Conservation (phyloP, 2,888 invertebrate genomes). For the Rotaria socialis region DNA sequence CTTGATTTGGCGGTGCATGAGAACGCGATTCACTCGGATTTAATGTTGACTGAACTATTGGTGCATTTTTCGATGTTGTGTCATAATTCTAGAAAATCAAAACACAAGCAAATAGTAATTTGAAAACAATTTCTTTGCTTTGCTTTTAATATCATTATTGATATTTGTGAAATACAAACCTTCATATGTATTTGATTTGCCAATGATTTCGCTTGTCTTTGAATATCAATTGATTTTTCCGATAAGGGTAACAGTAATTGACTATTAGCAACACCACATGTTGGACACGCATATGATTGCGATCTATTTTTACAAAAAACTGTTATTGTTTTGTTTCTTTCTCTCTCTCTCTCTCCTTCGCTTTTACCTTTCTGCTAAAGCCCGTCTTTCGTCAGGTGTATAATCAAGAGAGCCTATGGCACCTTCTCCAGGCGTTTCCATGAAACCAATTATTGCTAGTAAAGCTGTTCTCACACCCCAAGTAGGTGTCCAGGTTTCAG, state of each 20-base stretch:
- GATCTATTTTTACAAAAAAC: not conserved
- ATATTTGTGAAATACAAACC: not conserved
- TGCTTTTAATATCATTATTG: not conserved
- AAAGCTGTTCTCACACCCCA: slow-evolving; percentile 76
- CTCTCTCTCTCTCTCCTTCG: no score
- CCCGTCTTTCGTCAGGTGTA: slow-evolving; percentile 74
- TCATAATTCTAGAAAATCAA: no score
- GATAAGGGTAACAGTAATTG: not conserved
- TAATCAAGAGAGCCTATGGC: slow-evolving; percentile 87
- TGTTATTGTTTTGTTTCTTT: no score
- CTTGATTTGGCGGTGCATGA: not conserved
- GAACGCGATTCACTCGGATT: not conserved
- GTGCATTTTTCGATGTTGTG: not conserved
- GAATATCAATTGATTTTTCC: not conserved
- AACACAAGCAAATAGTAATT: no score
- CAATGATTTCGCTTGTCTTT: not conserved
- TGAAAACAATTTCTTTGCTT: not conserved
- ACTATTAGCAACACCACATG: not conserved
- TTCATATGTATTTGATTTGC: not conserved
- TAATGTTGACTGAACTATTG: not conserved
- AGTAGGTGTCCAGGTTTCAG: slow-evolving; percentile 75
- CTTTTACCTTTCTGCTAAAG: slow-evolving; percentile 64
- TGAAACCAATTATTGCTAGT: slow-evolving; percentile 81
- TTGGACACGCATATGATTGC: not conserved
- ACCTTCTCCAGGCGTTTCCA: slow-evolving; percentile 82